Conservation (phyloP, 2,797 vertebrate genomes). For the Heliangelus exortis region DNA sequence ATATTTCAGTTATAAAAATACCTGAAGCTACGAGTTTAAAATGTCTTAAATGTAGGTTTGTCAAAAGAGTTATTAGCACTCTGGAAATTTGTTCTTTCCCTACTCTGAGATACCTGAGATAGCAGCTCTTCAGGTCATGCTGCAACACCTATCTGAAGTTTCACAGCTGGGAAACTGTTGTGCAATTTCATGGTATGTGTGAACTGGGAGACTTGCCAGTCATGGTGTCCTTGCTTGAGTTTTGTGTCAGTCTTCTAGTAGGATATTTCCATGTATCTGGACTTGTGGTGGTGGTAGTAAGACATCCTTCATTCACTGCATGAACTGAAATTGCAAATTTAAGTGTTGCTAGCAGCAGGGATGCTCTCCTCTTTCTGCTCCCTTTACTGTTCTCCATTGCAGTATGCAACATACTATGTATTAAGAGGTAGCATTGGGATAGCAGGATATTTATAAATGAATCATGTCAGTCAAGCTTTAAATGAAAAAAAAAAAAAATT, state of each 20-base stretch:
- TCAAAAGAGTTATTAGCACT: background rate
- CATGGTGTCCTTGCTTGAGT: background rate
- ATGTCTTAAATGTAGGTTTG: background rate
- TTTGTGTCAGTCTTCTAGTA: background rate
- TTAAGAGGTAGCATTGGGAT: background rate
- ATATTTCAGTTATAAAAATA: background rate
- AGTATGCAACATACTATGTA: background rate
- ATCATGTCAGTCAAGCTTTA: conserved; percentile 28
- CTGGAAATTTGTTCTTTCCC: background rate
- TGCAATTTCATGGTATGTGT: background rate
- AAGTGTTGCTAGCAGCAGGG: background rate
- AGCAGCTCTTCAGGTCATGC: background rate
- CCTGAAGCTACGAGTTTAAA: background rate
- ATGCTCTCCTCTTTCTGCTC: background rate
- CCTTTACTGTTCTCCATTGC: background rate
- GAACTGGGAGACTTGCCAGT: background rate
- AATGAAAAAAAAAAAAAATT: background rate
- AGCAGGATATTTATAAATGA: conserved; percentile 43
- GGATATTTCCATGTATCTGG: background rate
- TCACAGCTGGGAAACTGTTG: background rate
- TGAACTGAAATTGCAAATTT: background rate
- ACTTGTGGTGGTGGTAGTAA: background rate
- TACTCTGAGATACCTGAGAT: background rate
- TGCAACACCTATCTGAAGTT: background rate
- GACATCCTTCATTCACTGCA: background rate